Evolutionary conservation across 2,797 vertebrate genomes (phyloP), one percentile per base, ranked within the genome.

Genomic region (Hoplostethus mediterraneus): DNA sequence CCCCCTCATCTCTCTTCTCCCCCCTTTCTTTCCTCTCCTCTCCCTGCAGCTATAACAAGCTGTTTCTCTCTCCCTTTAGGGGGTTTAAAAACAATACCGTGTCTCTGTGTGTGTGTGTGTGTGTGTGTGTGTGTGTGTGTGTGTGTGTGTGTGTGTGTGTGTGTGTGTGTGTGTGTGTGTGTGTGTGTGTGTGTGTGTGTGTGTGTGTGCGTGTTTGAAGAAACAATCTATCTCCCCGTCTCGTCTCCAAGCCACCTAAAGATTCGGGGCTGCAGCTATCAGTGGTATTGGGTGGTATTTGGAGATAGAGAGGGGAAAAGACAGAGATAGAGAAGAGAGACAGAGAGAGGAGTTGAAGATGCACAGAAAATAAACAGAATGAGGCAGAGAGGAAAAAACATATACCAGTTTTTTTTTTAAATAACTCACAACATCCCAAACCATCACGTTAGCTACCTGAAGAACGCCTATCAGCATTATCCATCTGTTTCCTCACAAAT

Each of bases 21-120:
- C 44, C 14, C 31, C 10, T 31, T 12, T 40, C 13, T 38, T 10
- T 0, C 30, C 11, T 54, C 6, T 7, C 25, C 5, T 55, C 12
- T 57, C 38, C 17, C 57, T 21, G 17, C 25, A 63, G 17, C 59
- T 45, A 4, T 62, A 63, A 58, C 63, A 47, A 53, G 63, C 57
- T 53, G 5, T 33, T 11, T 54, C 28, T 44, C 12, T 55, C 12
- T 67, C 9, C n/a, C 25, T 14, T 49, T 42, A 40, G 28, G 47
- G 28, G 54, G 4, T 33, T 36, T n/a, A 13, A 28, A 54, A 60
- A 48, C 49, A 9, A 38, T n/a, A 28, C 62, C 21, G 3, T 21
- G 3, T 54, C 40, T 54, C 1, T 10, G 48, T 49, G 40, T 36
- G 36, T 58, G 21, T 1, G 7, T 31, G 3, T 51, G 51, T 25